phyloP scores from a whole-genome alignment of 1,140 invertebrate genomes.

The Diploscapter pachys region DNA sequence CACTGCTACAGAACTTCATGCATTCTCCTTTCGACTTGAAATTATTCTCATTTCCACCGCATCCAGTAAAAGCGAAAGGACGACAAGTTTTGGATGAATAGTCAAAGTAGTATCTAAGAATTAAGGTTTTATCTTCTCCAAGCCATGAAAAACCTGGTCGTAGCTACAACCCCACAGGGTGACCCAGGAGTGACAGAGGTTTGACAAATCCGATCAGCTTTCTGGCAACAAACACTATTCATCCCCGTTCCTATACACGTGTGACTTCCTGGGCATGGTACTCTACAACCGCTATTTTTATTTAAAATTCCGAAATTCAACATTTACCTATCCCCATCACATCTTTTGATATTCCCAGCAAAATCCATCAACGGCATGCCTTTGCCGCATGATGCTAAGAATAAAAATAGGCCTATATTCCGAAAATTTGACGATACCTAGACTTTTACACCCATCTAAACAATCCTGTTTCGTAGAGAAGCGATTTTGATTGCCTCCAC shows the following conservation, averaged over 20 bases:
- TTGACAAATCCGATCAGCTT: constrained; percentile 41
- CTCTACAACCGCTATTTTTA: background rate
- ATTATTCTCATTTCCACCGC: constrained; percentile 45
- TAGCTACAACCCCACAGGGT: constrained; percentile 32
- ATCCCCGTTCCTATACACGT: constrained; percentile 38
- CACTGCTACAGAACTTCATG: constrained; percentile 38
- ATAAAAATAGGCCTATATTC: background rate
- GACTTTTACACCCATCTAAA: constrained; percentile 37
- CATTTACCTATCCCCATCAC: constrained; percentile 30
- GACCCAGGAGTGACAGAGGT: constrained; percentile 33
- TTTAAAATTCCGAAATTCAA: too few relatives aligned
- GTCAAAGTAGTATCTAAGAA: constrained; percentile 40
- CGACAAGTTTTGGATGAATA: constrained; percentile 40
- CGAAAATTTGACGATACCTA: constrained; percentile 23
- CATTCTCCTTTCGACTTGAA: constrained; percentile 43
- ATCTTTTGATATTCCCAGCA: constrained; percentile 43
- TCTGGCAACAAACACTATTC: constrained; percentile 39
- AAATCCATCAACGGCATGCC: constrained; percentile 46
- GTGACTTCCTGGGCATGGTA: constrained; percentile 42
- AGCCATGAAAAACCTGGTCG: constrained; percentile 16
- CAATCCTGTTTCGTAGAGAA: constrained; percentile 41
- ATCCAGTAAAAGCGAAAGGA: constrained; percentile 42
- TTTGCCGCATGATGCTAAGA: constrained; percentile 39
- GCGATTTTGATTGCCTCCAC: constrained; percentile 45
- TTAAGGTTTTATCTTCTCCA: background rate